phyloP scores from a whole-genome alignment of 2,113 vertebrate genomes.

The Erpornis zantholeuca region DNA sequence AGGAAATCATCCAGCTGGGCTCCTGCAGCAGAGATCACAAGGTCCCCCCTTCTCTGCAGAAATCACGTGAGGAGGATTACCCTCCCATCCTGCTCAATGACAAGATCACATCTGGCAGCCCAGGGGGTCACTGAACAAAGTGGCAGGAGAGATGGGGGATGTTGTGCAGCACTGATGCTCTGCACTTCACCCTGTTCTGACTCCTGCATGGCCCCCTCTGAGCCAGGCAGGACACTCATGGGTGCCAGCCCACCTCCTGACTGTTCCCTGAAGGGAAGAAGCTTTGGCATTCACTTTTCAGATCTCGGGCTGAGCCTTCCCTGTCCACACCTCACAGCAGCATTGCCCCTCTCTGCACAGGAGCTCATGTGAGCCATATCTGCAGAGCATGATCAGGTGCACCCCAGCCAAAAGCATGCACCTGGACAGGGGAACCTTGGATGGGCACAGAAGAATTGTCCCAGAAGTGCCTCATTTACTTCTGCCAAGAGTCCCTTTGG shows the following conservation, averaged over 20 bases:
- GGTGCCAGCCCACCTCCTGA: not conserved
- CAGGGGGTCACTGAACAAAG: not conserved
- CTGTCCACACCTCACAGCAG: not conserved
- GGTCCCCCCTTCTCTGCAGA: not conserved
- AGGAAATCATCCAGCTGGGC: not conserved
- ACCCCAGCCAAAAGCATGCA: not conserved
- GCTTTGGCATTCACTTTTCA: not conserved
- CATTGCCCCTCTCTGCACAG: not conserved
- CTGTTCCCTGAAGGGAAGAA: not conserved
- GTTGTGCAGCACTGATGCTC: not conserved
- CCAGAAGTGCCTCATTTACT: not conserved
- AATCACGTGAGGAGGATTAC: not conserved
- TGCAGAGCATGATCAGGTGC: not conserved
- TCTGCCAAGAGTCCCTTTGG: not conserved
- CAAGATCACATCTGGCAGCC: not conserved
- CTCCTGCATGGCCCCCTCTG: not conserved
- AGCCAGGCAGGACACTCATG: not conserved
- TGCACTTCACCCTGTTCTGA: not conserved
- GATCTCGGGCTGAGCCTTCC: not conserved
- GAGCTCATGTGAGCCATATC: not conserved
- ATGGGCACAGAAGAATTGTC: not conserved
- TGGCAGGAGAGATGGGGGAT: not conserved
- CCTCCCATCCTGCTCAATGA: not conserved
- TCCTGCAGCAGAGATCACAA: not conserved
- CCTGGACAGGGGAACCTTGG: not conserved